Evolutionary conservation across 2,113 vertebrate species (phyloP).

Genomic region (Pseudonaja textilis): DNA sequence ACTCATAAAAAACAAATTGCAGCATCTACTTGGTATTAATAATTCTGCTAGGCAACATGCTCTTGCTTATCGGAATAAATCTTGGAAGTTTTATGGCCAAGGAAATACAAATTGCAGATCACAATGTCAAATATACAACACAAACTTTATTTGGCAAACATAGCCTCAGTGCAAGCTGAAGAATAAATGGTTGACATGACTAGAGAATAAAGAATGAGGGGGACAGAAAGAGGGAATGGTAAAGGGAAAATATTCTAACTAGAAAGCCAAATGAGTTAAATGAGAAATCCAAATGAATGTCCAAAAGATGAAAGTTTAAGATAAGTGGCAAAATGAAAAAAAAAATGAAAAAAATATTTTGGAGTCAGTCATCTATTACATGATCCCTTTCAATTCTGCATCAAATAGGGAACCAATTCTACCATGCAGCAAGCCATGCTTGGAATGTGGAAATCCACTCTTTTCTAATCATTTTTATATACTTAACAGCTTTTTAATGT

Average conservation of each 20-base stretch:
- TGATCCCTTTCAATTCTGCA: neutral
- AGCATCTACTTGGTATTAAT: constrained; percentile 48
- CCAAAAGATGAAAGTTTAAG: neutral
- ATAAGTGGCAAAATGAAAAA: rapidly evolving
- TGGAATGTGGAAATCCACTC: neutral
- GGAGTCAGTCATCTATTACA: neutral
- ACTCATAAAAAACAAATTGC: constrained; percentile 54
- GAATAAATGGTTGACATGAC: constrained; percentile 6
- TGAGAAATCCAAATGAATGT: no score
- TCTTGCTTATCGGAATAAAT: constrained; percentile 51
- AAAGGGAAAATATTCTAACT: neutral
- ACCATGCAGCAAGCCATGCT: neutral
- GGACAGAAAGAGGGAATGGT: rapidly evolving
- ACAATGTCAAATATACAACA: constrained; percentile 32
- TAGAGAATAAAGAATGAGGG: constrained; percentile 17
- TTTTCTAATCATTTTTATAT: neutral
- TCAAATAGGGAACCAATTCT: neutral
- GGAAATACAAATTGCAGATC: constrained; percentile 56
- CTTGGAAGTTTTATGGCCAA: constrained; percentile 18
- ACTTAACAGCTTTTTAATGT: neutral
- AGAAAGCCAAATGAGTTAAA: neutral
- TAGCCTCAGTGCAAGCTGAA: constrained; percentile 34
- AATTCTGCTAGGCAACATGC: constrained; percentile 41
- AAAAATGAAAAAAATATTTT: neutral
- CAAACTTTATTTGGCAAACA: constrained; percentile 36